These are phyloP conservation scores for Notarius quadriscutis DNA, from an alignment of 2,113 vertebrate species.

Conservation along the genomic window DNA sequence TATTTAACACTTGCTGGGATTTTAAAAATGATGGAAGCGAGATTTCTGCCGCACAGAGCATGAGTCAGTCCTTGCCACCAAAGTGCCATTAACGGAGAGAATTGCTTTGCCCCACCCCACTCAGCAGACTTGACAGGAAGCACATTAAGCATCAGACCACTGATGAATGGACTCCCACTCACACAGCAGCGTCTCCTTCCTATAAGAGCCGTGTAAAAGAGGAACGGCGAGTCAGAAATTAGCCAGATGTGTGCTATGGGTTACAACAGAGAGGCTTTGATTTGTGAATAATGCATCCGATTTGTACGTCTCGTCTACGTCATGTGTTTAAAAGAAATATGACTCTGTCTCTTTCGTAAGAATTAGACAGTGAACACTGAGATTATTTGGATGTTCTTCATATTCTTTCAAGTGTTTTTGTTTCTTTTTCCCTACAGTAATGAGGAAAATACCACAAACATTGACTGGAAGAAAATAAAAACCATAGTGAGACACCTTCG, in stretches of 20 bases:
- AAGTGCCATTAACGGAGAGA: constrained; percentile 29
- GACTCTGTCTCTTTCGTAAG: background rate
- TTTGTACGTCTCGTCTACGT: background rate
- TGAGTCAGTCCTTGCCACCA: constrained; percentile 33
- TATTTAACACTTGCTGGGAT: constrained; percentile 11
- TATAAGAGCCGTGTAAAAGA: background rate
- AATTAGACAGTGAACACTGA: background rate
- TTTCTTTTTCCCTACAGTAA: background rate
- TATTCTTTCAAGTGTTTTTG: background rate
- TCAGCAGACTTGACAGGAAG: background rate
- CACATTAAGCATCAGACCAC: constrained; percentile 27
- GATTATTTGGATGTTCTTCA: background rate
- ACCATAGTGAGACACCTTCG: background rate
- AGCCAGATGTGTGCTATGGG: background rate
- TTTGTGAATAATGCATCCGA: background rate
- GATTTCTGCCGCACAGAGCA: constrained; percentile 9
- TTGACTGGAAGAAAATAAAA: background rate
- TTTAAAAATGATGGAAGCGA: constrained; percentile 12
- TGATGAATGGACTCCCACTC: constrained; percentile 25
- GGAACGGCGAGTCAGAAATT: background rate
- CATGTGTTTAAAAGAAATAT: too few species aligned
- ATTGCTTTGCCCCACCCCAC: constrained; percentile 49
- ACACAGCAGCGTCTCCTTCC: constrained; percentile 6
- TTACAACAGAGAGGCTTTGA: background rate
- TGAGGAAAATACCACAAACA: background rate